Percentiles rank a stretch among this genome's conserved stretches.
Conservation (phyloP, 1,140 invertebrate species). For the Triops cancriformis region DNA sequence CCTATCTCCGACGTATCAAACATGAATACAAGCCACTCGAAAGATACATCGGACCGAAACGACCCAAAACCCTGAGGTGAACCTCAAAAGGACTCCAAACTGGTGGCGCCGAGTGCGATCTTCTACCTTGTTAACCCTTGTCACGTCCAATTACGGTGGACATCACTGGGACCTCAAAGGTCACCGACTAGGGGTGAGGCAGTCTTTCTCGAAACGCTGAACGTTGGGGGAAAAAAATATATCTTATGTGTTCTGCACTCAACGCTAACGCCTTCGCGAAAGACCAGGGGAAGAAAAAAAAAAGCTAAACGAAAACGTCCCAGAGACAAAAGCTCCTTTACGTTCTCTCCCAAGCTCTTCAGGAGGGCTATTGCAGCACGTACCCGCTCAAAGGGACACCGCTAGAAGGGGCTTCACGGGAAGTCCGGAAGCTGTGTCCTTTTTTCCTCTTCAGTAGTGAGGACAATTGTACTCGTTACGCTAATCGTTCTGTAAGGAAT, state of each 20-base stretch:
- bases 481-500: not conserved
- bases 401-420: not conserved
- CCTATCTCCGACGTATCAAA: not conserved
- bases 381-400: constrained; percentile 12
- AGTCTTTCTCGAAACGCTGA: not conserved
- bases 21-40: not conserved
- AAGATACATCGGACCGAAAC: not conserved
- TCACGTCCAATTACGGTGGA: constrained; percentile 10
- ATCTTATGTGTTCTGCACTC: not conserved
- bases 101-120: not conserved
- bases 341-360: not conserved
- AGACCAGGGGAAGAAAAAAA: not conserved
- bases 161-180: not conserved
- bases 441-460: not conserved
- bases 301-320: not conserved
- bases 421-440: not conserved
- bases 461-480: constrained; percentile 9
- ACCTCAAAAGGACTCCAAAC: not conserved
- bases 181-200: constrained; percentile 1
- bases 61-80: not conserved
- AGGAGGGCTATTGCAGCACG: not conserved
- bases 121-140: constrained; percentile 13
- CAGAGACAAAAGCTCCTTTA: not conserved
- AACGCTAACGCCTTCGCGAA: constrained; percentile 7
- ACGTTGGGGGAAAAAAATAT: not conserved